Evolutionary conservation across 1,140 invertebrate genomes (phyloP).

Genomic region (Lepidurus couesii): DNA sequence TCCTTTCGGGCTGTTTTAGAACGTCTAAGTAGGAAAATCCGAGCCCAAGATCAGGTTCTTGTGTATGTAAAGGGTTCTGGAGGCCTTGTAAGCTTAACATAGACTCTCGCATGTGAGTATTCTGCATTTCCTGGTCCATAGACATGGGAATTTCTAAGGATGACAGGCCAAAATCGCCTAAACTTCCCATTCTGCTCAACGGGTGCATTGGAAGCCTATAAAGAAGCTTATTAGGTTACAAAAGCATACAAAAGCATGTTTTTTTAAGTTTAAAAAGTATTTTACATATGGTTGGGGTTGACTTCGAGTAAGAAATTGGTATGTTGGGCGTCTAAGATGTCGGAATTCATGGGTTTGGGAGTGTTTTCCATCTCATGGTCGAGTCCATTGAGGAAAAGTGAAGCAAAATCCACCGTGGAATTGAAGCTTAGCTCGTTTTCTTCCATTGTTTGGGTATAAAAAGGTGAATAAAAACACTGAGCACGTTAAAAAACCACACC

Average conservation of each 20-base stretch:
- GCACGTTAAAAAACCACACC: neutral
- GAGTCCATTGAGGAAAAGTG: neutral
- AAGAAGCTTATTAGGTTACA: neutral
- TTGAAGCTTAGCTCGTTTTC: neutral
- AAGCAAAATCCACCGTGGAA: neutral
- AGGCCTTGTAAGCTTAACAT: neutral
- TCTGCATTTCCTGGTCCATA: neutral
- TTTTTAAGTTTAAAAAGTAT: neutral
- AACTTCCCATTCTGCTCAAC: neutral
- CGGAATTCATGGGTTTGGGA: conserved; percentile 1
- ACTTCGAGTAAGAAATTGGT: conserved; percentile 6
- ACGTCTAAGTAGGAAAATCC: neutral
- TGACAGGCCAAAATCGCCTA: neutral
- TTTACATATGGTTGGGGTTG: neutral
- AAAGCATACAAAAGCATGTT: neutral
- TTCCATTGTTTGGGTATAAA: neutral
- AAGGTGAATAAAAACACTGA: neutral
- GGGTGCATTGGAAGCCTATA: neutral
- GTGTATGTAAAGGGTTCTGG: neutral
- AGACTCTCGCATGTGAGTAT: conserved; percentile 9
- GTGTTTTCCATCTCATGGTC: neutral
- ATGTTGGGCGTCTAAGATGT: neutral
- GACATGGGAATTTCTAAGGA: neutral
- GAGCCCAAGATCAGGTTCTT: neutral
- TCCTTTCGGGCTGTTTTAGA: neutral